phyloP scores from a whole-genome alignment of 2,888 invertebrate species.

The Caenorhabditis virilis region DNA sequence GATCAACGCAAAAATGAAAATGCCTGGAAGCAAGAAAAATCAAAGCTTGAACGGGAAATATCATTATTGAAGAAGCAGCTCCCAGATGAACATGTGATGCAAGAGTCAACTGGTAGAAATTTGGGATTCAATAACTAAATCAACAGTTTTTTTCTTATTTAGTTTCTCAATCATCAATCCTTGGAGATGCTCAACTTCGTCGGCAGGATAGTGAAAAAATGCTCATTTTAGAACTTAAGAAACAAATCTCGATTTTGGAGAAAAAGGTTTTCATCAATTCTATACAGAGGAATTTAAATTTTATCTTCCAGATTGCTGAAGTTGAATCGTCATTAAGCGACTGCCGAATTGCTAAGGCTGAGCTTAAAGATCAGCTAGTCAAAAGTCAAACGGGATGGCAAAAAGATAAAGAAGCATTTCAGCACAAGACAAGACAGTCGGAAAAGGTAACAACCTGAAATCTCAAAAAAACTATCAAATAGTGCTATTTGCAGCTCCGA shows the following conservation, averaged over 20 bases:
- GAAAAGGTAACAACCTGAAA: constrained; percentile 51
- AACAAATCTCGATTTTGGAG: constrained; percentile 53
- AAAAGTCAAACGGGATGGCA: constrained; percentile 53
- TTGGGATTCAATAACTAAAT: neutral
- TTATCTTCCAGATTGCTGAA: constrained; percentile 45
- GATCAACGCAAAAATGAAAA: constrained; percentile 45
- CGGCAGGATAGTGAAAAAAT: constrained; percentile 46
- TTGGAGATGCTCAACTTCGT: constrained; percentile 29
- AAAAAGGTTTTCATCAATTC: constrained; percentile 35
- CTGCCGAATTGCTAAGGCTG: constrained; percentile 58
- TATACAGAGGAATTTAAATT: constrained; percentile 1
- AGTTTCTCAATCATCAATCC: neutral
- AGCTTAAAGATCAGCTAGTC: constrained; percentile 58
- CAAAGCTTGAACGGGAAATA: constrained; percentile 48
- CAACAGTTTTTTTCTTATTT: too few species aligned
- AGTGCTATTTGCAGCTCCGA: constrained; percentile 34
- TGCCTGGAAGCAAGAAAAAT: constrained; percentile 42
- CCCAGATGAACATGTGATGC: constrained; percentile 30
- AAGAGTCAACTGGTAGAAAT: constrained; percentile 15
- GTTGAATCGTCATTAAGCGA: constrained; percentile 48
- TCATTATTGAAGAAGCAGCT: constrained; percentile 46
- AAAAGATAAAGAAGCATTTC: constrained; percentile 59
- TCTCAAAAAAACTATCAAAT: neutral
- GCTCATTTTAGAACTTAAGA: constrained; percentile 53
- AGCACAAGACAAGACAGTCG: constrained; percentile 65